Base-by-base conservation (phyloP, 2,888 invertebrate genomes). In the Volucella bombylans region DNA sequence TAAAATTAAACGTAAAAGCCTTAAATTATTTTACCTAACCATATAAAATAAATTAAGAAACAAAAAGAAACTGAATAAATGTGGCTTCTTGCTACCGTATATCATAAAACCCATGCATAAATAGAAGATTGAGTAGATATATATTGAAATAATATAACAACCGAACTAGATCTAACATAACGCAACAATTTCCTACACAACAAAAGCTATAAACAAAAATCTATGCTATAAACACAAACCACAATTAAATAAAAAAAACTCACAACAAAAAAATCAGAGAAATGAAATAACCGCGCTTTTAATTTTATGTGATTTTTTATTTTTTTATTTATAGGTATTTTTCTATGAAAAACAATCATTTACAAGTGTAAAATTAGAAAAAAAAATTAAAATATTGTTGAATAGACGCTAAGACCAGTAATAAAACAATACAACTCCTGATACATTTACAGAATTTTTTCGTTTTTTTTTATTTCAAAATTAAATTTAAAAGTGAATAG, bases 281-380 rank as follows among this genome's bases (percentile, higher is more conserved):
- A 50, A 49, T 55, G 43, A 80, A 76, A 65, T 67, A 57, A 54
- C 23, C 49, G 10, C 31, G 64, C 43, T 1, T 76, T 50, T 77
- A 41, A 45, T 54, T 50, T 47, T 67, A 65, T 67, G 80, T 74
- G 74, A 76, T 83, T 79, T 74, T 65, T 80, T 64, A 73, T 18
- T 80, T 80, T 80, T 83, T 83, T 83, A 83, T 83, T 83, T 80
- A 83, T 83, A 74, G 57, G 79, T 83, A 80, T 83, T 83, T 74
- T 83, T 83, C 83, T 83, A 83, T 74, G 80, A 80, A 83, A 83
- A 83, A 83, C 80, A 83, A 83, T 76, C 83, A 83, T 83, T 81
- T 85, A 85, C 85, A 81, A 71, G 81, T 77, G 85, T 76, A 81
- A 85, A 85, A 85, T 81, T 74, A 76, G 76, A 67, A 85, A 76